Evolutionary conservation across 2,888 invertebrate species (phyloP), one percentile per base, ranked within the genome.

Genomic region (Cosmopolites sordidus): DNA sequence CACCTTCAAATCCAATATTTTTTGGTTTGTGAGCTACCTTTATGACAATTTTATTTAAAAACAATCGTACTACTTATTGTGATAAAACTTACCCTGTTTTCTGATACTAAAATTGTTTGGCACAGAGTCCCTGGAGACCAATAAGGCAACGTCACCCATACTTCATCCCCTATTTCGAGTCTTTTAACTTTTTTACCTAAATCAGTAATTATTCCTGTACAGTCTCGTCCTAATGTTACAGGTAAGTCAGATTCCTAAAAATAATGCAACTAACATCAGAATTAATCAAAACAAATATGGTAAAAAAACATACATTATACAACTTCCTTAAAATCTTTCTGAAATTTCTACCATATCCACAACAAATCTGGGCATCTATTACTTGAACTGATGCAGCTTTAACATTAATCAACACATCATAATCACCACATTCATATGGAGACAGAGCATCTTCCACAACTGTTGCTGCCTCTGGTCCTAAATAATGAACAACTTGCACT

Each of bases 121-220:
- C 79, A 75, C 69, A 81, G 73, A 27, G 79, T 78, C 39, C 83
- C 83, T 47, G 75, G 71, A 15, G 76, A 74, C 79, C 81, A 83
- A 56, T 78, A 79, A 38, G 82, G 81, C 12, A 78, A 74, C 2
- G 76, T 73, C 44, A 79, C 68, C 77, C 81, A 83, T 18, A 83
- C 82, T 69, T 81, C 80, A 63, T 83, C 83, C 1, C 83, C 83
- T 16, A 82, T 74, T 62, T 82, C 80, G 60, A 83, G 76, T 53
- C 77, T 73, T 16, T 73, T 73, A 5, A 83, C 83, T 58, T 74
- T 74, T 56, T 72, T 74, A n/a, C 84, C 84, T 39, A 82, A 75
- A 58, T 82, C 82, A 16, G 79, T 73, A 8, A 84, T 76, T 33
- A 82, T 67, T 22, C 84, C 84, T 8, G 82, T 73, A 66, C 83